Evolutionary conservation across 2,888 invertebrate genomes (phyloP).

Genomic region (Xanthorhoe spadicearia): DNA sequence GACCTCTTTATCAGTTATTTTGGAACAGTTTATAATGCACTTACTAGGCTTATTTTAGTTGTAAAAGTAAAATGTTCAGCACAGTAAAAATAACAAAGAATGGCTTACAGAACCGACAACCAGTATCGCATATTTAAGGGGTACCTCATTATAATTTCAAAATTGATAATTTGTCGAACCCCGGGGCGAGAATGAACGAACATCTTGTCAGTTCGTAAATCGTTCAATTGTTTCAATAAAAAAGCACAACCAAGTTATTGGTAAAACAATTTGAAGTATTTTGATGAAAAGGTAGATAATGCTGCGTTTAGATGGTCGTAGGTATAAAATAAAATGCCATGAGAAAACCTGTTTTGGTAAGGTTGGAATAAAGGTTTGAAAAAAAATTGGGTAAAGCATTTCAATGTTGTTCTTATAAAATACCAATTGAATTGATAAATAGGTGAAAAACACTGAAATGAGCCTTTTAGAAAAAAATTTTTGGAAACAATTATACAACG

Average conservation of each 20-base stretch:
- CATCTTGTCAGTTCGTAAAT: constrained; percentile 69
- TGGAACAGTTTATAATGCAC: no score
- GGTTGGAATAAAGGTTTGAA: constrained; percentile 49
- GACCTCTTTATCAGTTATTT: no score
- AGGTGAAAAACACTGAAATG: no score
- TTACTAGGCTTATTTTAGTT: no score
- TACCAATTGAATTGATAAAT: no score
- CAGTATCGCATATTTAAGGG: constrained; percentile 4
- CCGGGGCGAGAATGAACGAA: constrained; percentile 54
- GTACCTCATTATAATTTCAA: constrained; percentile 54
- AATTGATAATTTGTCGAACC: constrained; percentile 65
- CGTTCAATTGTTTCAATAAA: constrained; percentile 52
- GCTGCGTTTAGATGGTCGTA: constrained; percentile 59
- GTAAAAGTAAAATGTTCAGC: not conserved
- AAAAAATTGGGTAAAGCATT: no score
- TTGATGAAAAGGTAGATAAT: constrained; percentile 68
- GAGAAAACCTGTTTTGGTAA: constrained; percentile 68
- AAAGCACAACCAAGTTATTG: constrained; percentile 46
- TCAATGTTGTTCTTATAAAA: no score
- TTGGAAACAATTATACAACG: no score
- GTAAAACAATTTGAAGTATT: constrained; percentile 71
- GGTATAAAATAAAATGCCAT: constrained; percentile 61
- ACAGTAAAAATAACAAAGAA: constrained; percentile 40
- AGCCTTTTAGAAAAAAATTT: no score
- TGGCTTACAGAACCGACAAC: not conserved